Evolutionary conservation across 1,140 invertebrate species (phyloP).

Genomic region (Drosophila pectinifera): DNA sequence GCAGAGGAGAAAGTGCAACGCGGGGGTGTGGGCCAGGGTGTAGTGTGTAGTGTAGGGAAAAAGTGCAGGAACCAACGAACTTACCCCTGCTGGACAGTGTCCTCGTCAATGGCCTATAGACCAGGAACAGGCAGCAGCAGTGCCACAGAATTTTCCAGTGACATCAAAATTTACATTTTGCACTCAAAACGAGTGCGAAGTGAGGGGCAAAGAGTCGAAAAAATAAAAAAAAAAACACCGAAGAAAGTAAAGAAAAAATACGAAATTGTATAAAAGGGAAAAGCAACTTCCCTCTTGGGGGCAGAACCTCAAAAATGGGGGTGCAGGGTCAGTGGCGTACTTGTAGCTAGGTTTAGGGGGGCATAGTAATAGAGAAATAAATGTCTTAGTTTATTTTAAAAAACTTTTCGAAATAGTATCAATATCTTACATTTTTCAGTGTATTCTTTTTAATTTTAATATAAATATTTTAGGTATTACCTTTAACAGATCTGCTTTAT

Average conservation of each 20-base stretch:
- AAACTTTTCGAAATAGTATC: too few relatives aligned
- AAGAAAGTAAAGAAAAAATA: slow-evolving; percentile 15
- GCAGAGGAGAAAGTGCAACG: slow-evolving; percentile 55
- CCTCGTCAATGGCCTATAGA: slow-evolving; percentile 49
- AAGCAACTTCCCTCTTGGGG: slow-evolving; percentile 27
- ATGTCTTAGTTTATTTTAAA: too few relatives aligned
- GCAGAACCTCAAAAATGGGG: neutral
- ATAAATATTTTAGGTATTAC: too few relatives aligned
- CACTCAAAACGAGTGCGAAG: slow-evolving; percentile 40
- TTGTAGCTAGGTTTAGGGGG: neutral
- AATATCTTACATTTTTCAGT: too few relatives aligned
- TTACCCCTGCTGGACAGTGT: slow-evolving; percentile 45
- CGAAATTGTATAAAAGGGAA: slow-evolving; percentile 40
- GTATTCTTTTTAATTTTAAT: too few relatives aligned
- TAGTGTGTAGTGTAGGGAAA: neutral
- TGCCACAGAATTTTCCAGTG: slow-evolving; percentile 50
- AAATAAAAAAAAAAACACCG: too few relatives aligned
- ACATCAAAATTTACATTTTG: slow-evolving; percentile 68
- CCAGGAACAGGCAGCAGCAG: slow-evolving; percentile 15
- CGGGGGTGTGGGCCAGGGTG: neutral
- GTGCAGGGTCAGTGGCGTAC: neutral
- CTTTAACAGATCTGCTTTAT: too few relatives aligned
- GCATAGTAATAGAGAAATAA: neutral
- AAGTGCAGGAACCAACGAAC: slow-evolving; percentile 35
- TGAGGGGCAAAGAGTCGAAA: slow-evolving; percentile 11